Evolutionary conservation across 2,113 vertebrate genomes (phyloP).

Genomic region (Varanus salvator): DNA sequence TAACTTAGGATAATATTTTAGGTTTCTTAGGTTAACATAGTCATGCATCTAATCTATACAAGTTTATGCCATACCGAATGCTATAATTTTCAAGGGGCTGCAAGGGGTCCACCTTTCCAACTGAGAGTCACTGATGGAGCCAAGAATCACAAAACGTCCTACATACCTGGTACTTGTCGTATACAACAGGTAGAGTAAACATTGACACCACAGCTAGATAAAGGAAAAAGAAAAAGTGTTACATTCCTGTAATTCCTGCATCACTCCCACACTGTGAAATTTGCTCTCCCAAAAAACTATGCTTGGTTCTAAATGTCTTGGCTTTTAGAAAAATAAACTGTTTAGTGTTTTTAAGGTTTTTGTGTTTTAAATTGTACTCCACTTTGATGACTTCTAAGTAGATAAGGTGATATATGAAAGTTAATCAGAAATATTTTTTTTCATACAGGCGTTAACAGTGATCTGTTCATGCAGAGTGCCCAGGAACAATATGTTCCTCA

Average conservation of each 20-base stretch:
- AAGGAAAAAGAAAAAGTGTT: conserved; percentile 64
- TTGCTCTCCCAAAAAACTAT: no score
- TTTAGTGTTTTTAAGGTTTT: no score
- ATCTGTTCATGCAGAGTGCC: conserved; percentile 40
- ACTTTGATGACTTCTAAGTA: no score
- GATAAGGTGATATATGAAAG: no score
- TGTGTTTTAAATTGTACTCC: no score
- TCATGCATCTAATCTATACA: background rate
- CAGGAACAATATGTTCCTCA: conserved; percentile 44
- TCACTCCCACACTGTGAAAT: no score
- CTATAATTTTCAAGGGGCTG: background rate
- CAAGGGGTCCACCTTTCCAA: no score
- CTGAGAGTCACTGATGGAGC: background rate
- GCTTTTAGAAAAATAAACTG: no score
- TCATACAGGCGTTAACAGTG: conserved; percentile 12
- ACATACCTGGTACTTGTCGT: conserved; percentile 98
- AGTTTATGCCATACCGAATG: background rate
- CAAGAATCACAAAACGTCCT: background rate
- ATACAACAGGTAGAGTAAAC: conserved; percentile 97
- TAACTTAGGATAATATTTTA: background rate
- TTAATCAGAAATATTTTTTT: no score
- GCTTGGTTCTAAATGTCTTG: no score
- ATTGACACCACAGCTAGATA: conserved; percentile 93
- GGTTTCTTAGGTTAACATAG: background rate
- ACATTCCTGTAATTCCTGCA: conserved; percentile 24